Evolutionary conservation across 2,888 invertebrate species (phyloP).

Genomic region (Orthonevra nobilis): DNA sequence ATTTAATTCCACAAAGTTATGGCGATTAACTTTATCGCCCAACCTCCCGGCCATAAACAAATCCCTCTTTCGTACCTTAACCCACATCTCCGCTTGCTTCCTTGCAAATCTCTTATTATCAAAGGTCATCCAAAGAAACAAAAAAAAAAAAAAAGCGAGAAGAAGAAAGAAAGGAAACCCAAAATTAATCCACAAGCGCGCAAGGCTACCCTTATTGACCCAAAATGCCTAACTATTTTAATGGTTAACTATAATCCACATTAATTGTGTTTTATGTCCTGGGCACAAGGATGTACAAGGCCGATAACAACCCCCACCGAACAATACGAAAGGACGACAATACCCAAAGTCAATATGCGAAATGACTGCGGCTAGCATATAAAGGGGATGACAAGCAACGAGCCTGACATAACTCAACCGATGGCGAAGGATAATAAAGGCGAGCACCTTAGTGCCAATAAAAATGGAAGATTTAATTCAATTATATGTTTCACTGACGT

Average conservation of each 20-base stretch:
- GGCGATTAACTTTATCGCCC: constrained; percentile 5
- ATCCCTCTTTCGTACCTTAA: constrained; percentile 10
- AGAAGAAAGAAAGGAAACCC: no score
- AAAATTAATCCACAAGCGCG: constrained; percentile 26
- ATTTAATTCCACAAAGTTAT: constrained; percentile 50
- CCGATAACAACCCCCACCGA: constrained; percentile 49
- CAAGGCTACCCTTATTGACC: constrained; percentile 59
- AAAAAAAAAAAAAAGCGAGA: constrained; percentile 2
- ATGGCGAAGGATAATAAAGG: constrained; percentile 56
- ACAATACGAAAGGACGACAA: not conserved
- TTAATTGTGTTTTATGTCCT: constrained; percentile 69
- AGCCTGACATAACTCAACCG: constrained; percentile 45
- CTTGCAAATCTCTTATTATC: not conserved
- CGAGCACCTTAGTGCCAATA: constrained; percentile 70
- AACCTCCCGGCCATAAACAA: constrained; percentile 38
- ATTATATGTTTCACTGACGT: constrained; percentile 62
- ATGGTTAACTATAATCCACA: constrained; percentile 70
- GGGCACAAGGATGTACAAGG: constrained; percentile 49
- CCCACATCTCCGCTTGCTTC: no score
- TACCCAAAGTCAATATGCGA: constrained; percentile 58
- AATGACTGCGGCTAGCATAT: no score
- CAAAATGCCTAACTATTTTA: constrained; percentile 60
- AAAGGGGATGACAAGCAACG: not conserved
- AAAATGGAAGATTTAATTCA: constrained; percentile 70
- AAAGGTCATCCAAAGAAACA: constrained; percentile 12